Evolutionary conservation across 2,113 vertebrate species (phyloP).

Genomic region (Fukomys damarensis): DNA sequence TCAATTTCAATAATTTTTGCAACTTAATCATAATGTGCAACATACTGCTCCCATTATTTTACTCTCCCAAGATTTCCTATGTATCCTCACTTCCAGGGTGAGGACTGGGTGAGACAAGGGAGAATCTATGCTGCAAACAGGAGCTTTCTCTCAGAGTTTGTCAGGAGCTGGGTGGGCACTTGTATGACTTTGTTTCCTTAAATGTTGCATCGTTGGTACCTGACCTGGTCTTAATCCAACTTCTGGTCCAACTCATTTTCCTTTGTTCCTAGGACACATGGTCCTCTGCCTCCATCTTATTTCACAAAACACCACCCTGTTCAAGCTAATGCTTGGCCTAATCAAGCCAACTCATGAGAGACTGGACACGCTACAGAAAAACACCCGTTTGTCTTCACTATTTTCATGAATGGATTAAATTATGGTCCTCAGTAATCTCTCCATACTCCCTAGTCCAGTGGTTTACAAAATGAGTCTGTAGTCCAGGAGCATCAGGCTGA

Average conservation of each 20-base stretch:
- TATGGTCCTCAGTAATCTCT: background rate
- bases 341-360: background rate
- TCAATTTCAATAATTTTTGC: background rate
- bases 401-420: background rate
- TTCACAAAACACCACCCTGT: background rate
- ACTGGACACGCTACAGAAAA: background rate
- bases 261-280: background rate
- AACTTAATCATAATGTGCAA: background rate
- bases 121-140: background rate
- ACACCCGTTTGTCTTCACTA: background rate
- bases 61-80: background rate
- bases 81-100: background rate
- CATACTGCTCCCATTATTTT: background rate
- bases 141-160: background rate
- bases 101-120: background rate
- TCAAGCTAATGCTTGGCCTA: background rate
- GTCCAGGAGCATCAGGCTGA: no score
- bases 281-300: background rate
- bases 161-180: background rate
- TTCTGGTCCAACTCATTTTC: background rate
- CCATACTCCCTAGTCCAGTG: background rate
- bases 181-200: background rate
- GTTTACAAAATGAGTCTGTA: background rate
- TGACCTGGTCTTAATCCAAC: background rate
- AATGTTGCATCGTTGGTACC: background rate